A percentile compares a stretch with the other conserved stretches of the same genome.
Evolutionary conservation across 1,140 invertebrate genomes (phyloP).

Genomic region (Eumeta japonica): DNA sequence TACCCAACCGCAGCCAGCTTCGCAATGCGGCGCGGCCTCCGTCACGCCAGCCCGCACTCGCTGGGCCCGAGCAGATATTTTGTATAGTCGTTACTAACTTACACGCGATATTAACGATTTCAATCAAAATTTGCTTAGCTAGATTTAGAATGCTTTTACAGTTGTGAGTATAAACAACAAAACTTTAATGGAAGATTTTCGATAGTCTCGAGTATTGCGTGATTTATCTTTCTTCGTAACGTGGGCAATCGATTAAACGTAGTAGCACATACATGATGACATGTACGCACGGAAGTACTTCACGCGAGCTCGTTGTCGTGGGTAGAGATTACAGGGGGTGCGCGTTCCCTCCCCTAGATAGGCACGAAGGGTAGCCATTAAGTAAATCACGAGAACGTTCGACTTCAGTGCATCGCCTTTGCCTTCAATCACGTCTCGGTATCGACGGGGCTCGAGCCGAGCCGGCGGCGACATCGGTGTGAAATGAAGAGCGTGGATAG

Average conservation of each 20-base stretch:
- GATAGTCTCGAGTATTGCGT: neutral
- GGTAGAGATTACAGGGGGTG: too few relatives aligned
- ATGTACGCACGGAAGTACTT: too few relatives aligned
- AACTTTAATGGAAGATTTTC: neutral
- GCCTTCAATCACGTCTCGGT: neutral
- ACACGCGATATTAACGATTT: neutral
- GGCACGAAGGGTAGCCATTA: neutral
- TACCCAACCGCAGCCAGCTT: constrained; percentile 19
- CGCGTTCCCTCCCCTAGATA: neutral
- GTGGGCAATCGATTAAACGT: too few relatives aligned
- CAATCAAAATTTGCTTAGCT: neutral
- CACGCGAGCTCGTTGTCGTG: too few relatives aligned
- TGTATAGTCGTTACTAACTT: constrained; percentile 1
- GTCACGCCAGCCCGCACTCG: constrained; percentile 22
- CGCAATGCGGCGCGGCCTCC: constrained; percentile 9
- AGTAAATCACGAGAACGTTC: neutral
- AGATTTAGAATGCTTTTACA: neutral
- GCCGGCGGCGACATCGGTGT: constrained; percentile 3
- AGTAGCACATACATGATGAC: too few relatives aligned
- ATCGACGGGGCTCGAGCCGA: constrained; percentile 4
- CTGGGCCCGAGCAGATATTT: neutral
- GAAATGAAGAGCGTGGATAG: constrained; percentile 3
- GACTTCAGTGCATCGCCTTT: neutral
- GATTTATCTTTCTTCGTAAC: neutral
- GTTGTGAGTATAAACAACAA: neutral